A percentile compares a stretch with the other conserved stretches of the same genome.
Conservation (phyloP, 2,888 invertebrate genomes). For the Chrysina gloriosa region DNA sequence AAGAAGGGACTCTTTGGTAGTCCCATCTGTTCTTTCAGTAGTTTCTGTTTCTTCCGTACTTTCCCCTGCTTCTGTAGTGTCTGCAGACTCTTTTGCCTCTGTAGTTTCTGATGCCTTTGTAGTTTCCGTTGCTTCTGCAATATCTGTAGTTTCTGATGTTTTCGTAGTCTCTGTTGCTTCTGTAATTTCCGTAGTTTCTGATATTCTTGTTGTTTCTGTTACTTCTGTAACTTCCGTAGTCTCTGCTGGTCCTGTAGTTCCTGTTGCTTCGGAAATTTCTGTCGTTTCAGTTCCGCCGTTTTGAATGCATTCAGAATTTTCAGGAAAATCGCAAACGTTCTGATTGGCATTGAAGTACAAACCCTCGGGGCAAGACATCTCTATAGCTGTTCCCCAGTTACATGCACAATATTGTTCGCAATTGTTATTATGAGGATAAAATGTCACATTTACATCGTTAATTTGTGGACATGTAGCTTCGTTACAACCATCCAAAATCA, state of each 20-base stretch:
- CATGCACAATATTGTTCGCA: slow-evolving; percentile 43
- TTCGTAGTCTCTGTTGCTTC: not conserved
- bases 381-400: slow-evolving; percentile 18
- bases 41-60: not conserved
- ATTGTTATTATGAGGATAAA: slow-evolving; percentile 41
- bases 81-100: not conserved
- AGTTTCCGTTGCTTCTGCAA: not conserved
- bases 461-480: slow-evolving; percentile 22
- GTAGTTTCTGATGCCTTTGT: not conserved
- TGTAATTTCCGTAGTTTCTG: not conserved
- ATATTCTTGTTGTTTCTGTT: not conserved
- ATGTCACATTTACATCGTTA: slow-evolving; percentile 8
- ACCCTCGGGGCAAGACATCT: slow-evolving; percentile 37
- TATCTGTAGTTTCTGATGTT: not conserved
- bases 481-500: not conserved
- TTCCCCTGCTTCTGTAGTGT: not conserved
- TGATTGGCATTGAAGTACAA: slow-evolving; percentile 43
- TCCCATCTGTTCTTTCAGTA: not conserved
- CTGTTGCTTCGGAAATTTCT: not conserved
- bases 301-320: not conserved
- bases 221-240: not conserved
- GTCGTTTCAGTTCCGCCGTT: too few species aligned
- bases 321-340: slow-evolving; percentile 43
- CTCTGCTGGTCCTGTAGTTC: not conserved
- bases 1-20: not conserved